Evolutionary conservation across 1,140 invertebrate species (phyloP), one percentile per base, ranked within the genome.

Genomic region (Sycobia sp.): DNA sequence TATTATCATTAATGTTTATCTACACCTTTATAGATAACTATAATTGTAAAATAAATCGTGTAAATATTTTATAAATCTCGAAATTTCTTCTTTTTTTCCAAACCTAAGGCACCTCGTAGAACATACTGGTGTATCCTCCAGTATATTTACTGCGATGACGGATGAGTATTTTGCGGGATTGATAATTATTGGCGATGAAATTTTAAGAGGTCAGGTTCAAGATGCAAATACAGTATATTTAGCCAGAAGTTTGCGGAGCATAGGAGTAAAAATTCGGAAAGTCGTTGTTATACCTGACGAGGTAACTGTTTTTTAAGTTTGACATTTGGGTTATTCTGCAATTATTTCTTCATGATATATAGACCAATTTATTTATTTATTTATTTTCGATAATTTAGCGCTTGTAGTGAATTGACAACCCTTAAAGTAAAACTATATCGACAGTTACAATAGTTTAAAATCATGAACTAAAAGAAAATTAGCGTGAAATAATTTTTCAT

Each of bases 111-210:
- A 38, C 56, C 9, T 4, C 11, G 11, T 60, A 29, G n/a, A 50
- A 32, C n/a, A 51, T n/a, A 8, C 8, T 22, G 41, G n/a, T n/a
- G n/a, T n/a, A n/a, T n/a, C n/a, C n/a, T n/a, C n/a, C n/a, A n/a
- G n/a, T n/a, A n/a, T n/a, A n/a, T n/a, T n/a, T n/a, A 44, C 10
- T 23, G 41, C 44, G 7, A 69, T 64, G 62, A 73, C 76, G 71
- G 67, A 73, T 16, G 50, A 69, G 23, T 46, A 67, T 51, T 80
- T 77, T 25, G 82, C 80, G 62, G 78, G 81, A 4, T 68, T 88
- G 53, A 81, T 87, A 73, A 83, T 90, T 5, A 88, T 91, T 66
- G 90, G 90, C 29, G 89, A 92, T 82, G 90, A 92, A 81, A 88
- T 92, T 61, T 76, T 91, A 49, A 89, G 90, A 70, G 90, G 90